Percentiles rank a stretch among this genome's conserved stretches.
Evolutionary conservation across 2,113 vertebrate genomes (phyloP).

Genomic region (Scomber scombrus): DNA sequence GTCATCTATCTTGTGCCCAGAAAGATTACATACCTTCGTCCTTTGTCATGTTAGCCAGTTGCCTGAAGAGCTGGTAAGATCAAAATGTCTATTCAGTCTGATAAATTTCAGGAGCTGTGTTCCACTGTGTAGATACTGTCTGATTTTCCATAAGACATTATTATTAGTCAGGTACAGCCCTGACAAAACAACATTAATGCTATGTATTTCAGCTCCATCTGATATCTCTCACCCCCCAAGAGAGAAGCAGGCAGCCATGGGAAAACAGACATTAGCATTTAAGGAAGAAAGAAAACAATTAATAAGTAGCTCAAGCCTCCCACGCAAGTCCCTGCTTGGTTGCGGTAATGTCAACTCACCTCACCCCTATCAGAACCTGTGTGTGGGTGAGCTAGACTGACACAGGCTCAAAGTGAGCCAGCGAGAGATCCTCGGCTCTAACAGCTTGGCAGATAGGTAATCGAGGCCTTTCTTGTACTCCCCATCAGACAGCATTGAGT

Average conservation of each 20-base stretch:
- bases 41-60: background rate
- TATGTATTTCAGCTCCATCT: background rate
- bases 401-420: constrained; percentile 51
- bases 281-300: constrained; percentile 54
- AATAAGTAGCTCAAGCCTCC: constrained; percentile 31
- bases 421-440: constrained; percentile 45
- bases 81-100: background rate
- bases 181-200: no score
- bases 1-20: no score
- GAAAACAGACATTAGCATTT: constrained; percentile 35
- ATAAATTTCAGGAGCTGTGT: background rate
- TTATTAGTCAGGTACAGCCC: background rate
- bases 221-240: constrained; percentile 20
- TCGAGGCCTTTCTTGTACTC: constrained; percentile 47
- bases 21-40: no score
- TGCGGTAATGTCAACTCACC: constrained; percentile 24
- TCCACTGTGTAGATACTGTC: background rate
- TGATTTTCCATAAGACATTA: constrained; percentile 11
- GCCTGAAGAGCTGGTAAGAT: background rate
- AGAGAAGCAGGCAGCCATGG: constrained; percentile 16
- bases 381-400: constrained; percentile 59
- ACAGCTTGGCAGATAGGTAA: constrained; percentile 68
- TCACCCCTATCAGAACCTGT: constrained; percentile 18
- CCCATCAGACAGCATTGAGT: constrained; percentile 55
- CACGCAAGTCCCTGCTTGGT: constrained; percentile 38